phyloP scores from a whole-genome alignment of 1,140 invertebrate species.

The Adoxophyes honmai region DNA sequence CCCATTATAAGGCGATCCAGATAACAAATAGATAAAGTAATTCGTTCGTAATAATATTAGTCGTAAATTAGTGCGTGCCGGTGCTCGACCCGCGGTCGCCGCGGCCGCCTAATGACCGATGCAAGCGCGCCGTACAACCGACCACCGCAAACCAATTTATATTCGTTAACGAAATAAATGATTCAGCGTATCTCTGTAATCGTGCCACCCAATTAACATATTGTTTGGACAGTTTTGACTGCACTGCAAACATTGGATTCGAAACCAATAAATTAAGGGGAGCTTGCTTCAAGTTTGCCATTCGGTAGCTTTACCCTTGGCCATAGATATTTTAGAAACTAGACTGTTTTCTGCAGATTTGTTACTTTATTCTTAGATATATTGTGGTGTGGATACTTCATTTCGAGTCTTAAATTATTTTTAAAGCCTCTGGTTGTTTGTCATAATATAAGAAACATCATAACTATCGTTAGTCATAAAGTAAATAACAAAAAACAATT shows the following conservation, averaged over 20 bases:
- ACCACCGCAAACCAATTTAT: conserved; percentile 29
- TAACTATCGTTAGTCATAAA: no score
- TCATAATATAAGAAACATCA: no score
- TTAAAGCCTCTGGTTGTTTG: no score
- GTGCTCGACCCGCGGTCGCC: conserved; percentile 2
- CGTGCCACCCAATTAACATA: conserved; percentile 10
- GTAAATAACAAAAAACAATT: no score
- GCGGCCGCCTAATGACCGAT: conserved; percentile 27
- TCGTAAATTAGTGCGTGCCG: conserved; percentile 14
- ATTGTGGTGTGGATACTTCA: no score
- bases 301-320: no score
- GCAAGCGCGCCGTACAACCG: conserved; percentile 14
- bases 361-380: no score
- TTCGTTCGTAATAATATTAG: conserved; percentile 21
- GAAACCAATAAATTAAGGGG: no score
- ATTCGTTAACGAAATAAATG: conserved; percentile 16
- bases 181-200: conserved; percentile 1
- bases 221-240: not conserved
- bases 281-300: no score
- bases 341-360: no score
- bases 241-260: not conserved
- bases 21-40: conserved; percentile 33
- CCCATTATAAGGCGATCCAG: conserved; percentile 1
- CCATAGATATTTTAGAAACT: no score
- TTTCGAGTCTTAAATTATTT: no score